Base-by-base conservation (phyloP, 2,888 invertebrate genomes). In the Stenodema calcarata region DNA sequence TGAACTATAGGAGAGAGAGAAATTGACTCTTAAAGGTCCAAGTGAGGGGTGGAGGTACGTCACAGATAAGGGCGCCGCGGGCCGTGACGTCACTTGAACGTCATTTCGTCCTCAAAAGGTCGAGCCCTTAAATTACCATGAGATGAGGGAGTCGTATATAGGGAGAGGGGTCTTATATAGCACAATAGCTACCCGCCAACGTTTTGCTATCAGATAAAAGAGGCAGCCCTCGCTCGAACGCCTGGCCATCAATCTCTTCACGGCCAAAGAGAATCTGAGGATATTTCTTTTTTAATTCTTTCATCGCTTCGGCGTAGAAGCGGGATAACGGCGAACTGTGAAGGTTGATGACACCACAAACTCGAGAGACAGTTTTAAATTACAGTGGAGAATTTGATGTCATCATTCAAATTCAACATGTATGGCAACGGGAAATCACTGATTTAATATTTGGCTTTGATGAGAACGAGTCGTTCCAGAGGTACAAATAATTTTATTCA, bases 61-160 rank as follows among this genome's bases (percentile, higher is more conserved):
- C 73, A 73, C 35, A 35, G 73, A 73, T 73, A 73, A 73, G 41
- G 73, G 73, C 73, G 41, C 2, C 16, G 14, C 16, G 35, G 35
- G 18, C 30, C 14, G 35, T 73, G 73, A 73, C 73, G 73, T 73
- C 73, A 73, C 73, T n/a, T 18, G 73, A 41, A 73, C 73, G 73
- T 73, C 73, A 73, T 18, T 73, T 23, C 18, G 16, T 50, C 73
- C 73, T 35, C 18, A 18, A 73, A 73, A 73, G 73, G 73, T 73
- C 73, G 73, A 41, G 73, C 73, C 73, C 73, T 73, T 73, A 73
- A 73, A 73, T 35, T 73, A 73, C 35, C 73, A 35, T 35, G 35
- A 2, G 27, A 73, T 2, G 35, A 16, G 14, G 35, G 27, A 7
- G 14, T 28, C n/a, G n/a, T n/a, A n/a, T n/a, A n/a, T n/a, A n/a